These are phyloP conservation scores for Mustelus asterias DNA, from an alignment of 2,113 vertebrate species.

Conservation along the genomic window DNA sequence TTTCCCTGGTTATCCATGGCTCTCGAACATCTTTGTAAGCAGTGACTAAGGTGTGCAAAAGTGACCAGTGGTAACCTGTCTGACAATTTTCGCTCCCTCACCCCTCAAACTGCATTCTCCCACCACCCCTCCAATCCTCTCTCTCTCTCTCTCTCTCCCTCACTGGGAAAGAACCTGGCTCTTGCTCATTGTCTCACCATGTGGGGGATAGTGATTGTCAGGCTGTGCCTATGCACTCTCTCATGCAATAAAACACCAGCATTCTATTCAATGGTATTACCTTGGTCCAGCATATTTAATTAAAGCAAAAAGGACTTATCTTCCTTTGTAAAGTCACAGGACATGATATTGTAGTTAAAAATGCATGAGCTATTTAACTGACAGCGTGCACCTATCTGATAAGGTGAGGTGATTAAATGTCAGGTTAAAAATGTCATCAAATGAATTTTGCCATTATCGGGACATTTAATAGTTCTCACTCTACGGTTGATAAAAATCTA, in stretches of 20 bases:
- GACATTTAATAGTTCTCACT: constrained; percentile 9
- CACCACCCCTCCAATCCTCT: no score
- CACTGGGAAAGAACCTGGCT: no score
- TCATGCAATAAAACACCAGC: background rate
- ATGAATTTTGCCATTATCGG: background rate
- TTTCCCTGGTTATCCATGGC: no score
- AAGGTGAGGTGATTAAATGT: background rate
- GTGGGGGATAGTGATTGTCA: background rate
- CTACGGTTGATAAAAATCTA: background rate
- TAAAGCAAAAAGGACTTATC: background rate
- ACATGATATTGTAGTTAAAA: background rate
- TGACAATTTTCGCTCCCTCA: background rate
- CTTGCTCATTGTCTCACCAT: background rate
- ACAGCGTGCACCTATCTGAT: background rate
- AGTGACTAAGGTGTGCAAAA: background rate
- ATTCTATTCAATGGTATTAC: background rate
- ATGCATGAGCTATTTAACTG: background rate
- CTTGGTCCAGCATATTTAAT: background rate
- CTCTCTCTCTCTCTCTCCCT: no score
- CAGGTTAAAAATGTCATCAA: background rate
- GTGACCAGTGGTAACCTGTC: background rate
- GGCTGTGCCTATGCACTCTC: background rate
- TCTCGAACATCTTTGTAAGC: background rate
- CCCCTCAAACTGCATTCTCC: no score
- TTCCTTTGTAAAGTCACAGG: background rate